phyloP scores from a whole-genome alignment of 2,113 vertebrate species.

The Ammodytes dubius region DNA sequence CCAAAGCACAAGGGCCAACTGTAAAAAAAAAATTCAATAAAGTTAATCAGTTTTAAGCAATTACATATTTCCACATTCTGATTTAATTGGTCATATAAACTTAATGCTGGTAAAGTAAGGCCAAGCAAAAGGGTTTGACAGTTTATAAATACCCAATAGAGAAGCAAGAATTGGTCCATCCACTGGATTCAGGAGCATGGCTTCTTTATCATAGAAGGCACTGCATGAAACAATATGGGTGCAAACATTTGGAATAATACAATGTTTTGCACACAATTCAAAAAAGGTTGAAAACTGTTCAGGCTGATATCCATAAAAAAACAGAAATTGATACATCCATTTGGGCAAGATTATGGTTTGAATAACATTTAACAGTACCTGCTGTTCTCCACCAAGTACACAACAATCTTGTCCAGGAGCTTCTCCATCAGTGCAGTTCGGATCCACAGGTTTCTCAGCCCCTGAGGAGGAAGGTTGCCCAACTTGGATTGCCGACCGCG shows the following conservation, averaged over 20 bases:
- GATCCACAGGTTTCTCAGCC: constrained; percentile 95
- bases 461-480: constrained; percentile 91
- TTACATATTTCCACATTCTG: not conserved
- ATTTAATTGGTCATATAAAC: not conserved
- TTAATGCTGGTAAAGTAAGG: not conserved
- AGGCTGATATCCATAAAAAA: not conserved
- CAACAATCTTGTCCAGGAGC: constrained; percentile 95
- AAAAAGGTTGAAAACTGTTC: not conserved
- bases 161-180: constrained; percentile 97
- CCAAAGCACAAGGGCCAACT: constrained; percentile 97
- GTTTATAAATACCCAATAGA: constrained; percentile 87
- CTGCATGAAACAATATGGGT: constrained; percentile 77
- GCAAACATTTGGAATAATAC: not conserved
- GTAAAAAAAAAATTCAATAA: constrained; percentile 13
- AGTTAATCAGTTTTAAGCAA: not conserved
- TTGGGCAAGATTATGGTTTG: not conserved
- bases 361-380: constrained; percentile 81
- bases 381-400: constrained; percentile 96
- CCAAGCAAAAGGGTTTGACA: not conserved
- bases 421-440: constrained; percentile 97
- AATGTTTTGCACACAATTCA: not conserved
- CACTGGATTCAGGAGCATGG: constrained; percentile 95
- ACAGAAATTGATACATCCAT: not conserved
- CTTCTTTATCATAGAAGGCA: constrained; percentile 97
- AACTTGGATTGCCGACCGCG: constrained; percentile 85